A percentile compares a stretch with the other conserved stretches of the same genome.
These are phyloP conservation scores for Stratiomys singularior DNA, from an alignment of 2,888 invertebrate species.

Conservation along the genomic window DNA sequence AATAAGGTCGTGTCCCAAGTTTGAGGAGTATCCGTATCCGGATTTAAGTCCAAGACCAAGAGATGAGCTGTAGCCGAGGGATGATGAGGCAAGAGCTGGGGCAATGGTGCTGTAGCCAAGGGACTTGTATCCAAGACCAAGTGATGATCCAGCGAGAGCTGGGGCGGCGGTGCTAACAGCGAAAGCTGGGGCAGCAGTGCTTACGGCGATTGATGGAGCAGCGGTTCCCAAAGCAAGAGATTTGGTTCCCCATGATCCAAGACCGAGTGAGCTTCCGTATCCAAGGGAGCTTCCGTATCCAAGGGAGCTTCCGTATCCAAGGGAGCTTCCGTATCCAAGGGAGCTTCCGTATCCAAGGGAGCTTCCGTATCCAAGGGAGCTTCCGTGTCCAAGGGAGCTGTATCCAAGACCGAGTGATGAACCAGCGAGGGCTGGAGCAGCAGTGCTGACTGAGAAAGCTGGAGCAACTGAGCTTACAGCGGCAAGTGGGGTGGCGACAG, in stretches of 20 bases:
- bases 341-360: constrained; percentile 34
- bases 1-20: constrained; percentile 32
- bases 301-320: constrained; percentile 23
- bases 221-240: background rate
- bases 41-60: constrained; percentile 25
- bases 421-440: background rate
- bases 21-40: constrained; percentile 20
- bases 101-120: constrained; percentile 6
- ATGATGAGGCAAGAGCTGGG: constrained; percentile 1
- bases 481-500: background rate
- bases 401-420: constrained; percentile 20
- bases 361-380: no score
- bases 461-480: constrained; percentile 22
- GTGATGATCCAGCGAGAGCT: constrained; percentile 19
- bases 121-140: constrained; percentile 6
- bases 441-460: background rate
- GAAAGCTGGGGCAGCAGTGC: constrained; percentile 30
- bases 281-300: constrained; percentile 29
- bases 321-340: constrained; percentile 9
- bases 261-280: background rate
- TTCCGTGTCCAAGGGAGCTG: background rate
- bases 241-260: background rate
- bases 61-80: constrained; percentile 21
- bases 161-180: constrained; percentile 8
- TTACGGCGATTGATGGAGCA: background rate